Evolutionary conservation across 37 sponge, comb jelly and placozoan species (phyloP), one percentile per base, ranked within the genome.

Genomic region (Ianthella basta): DNA sequence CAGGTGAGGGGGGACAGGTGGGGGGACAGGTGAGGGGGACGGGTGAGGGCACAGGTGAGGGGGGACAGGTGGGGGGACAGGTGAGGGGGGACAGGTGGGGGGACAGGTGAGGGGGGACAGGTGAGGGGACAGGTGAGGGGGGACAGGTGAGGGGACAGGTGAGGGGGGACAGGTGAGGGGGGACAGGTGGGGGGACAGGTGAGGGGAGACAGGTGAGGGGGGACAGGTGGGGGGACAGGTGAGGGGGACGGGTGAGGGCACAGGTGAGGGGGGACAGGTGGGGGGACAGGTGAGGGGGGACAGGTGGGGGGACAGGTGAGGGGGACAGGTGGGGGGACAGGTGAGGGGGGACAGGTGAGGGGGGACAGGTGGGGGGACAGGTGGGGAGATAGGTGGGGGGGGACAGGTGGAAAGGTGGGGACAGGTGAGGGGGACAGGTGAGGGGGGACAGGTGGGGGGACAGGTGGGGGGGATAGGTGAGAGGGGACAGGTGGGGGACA

Each of bases 1-100:
- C 33, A n/a, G n/a, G n/a, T 96, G 72, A 0, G 88, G 15, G 23
- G 61, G 35, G 36, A 85, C 15, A 8, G 21, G 27, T 14, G 69
- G 0, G 39, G 18, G 68, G 23, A 6, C 3, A 8, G 3, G 37
- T 3, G 6, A 34, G 6, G 23, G 13, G 37, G 5, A 34, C 3
- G 21, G 36, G 21, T 8, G 5, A 18, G 36, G 2, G 36, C 3
- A 13, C 33, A n/a, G n/a, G n/a, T 96, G 72, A 0, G 88, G 15
- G 23, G 61, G 35, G 36, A 85, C 15, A 8, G 21, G 27, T 14
- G 69, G 0, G 39, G 18, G 68, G 23, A 6, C 3, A 8, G 3
- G 37, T 3, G 6, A n/a, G n/a, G n/a, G 73, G 6, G 23, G 13
- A 10, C 37, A 34, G 21, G 21, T 8, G 21, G 4, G 5, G 3